Base-by-base conservation (phyloP, 1,140 invertebrate species). In the Bombyx mandarina region DNA sequence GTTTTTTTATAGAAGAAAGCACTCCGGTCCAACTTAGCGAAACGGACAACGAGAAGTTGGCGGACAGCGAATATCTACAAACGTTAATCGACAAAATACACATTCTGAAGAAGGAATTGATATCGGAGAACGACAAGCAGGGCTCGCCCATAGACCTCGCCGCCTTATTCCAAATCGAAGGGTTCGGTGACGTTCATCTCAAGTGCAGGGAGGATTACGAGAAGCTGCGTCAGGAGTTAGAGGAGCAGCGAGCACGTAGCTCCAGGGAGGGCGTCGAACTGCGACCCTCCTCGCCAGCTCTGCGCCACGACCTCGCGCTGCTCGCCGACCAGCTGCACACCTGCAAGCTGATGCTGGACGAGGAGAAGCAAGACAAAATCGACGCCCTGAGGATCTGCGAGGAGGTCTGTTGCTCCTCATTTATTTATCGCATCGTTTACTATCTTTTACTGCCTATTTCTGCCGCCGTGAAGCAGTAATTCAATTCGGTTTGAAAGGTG, bases 311-410 rank as follows among this genome's bases (percentile, higher is more conserved):
- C 63, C 90, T 91, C 58, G 88, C 84, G 52, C 90, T 91, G 54
- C 78, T 93, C 45, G 92, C 92, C 67, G 92, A 93, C 62, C 91
- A 92, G 66, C 18, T 81, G 35, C 79, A 85, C n/a, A 78, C 69
- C 8, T 86, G 74, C 35, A 68, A 58, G 18, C 54, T 77, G 54
- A 61, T 85, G 68, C 53, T 81, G 43, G 81, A 83, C 0, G 81
- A 86, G 43, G 82, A 86, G 58, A 82, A 73, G 48, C 92, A 93
- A 67, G 92, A 93, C 65, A 92, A 92, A 69, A 87, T 91, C 49
- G 90, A 91, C 50, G 88, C 89, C 6, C 69, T 93, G 2, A 92
- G 89, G 67, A 80, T 88, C 8, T 90, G 92, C 65, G 89, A 92
- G 35, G 88, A 90, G 64, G 90, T 91, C 65, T 60, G 55, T 63